Evolutionary conservation across 2,888 invertebrate genomes (phyloP).

Genomic region (Amblyteles armatorius): DNA sequence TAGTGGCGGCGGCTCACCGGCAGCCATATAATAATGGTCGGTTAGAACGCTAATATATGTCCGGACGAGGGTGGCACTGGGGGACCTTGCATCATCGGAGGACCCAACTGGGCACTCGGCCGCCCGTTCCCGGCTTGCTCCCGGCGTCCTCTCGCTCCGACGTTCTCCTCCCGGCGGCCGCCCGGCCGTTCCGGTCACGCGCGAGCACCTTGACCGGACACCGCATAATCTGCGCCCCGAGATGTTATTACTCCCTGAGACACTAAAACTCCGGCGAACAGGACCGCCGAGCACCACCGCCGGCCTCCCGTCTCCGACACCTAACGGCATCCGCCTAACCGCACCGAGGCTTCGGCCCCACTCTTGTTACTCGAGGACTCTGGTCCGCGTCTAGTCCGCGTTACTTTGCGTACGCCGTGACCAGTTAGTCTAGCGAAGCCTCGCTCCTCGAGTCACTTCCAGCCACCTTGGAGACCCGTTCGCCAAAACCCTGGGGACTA

Average conservation of each 20-base stretch:
- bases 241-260: conserved; percentile 84
- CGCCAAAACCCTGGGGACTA: conserved; percentile 75
- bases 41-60: conserved; percentile 85
- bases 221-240: conserved; percentile 83
- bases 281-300: conserved; percentile 59
- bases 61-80: conserved; percentile 82
- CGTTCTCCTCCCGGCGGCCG: conserved; percentile 51
- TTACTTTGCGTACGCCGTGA: conserved; percentile 57
- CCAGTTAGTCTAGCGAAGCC: conserved; percentile 47
- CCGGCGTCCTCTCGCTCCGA: conserved; percentile 51
- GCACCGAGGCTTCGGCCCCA: conserved; percentile 49
- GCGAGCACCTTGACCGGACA: conserved; percentile 78
- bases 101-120: conserved; percentile 84
- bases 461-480: conserved; percentile 67
- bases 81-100: conserved; percentile 84
- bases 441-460: conserved; percentile 70
- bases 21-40: conserved; percentile 84
- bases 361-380: conserved; percentile 44
- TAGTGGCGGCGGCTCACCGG: conserved; percentile 82
- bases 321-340: conserved; percentile 64
- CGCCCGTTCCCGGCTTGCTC: conserved; percentile 58
- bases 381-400: conserved; percentile 46
- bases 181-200: conserved; percentile 52
- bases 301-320: conserved; percentile 46
- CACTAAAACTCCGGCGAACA: conserved; percentile 80